Base-by-base conservation (phyloP, 2,113 vertebrate species). In the Thunnus maccoyii region DNA sequence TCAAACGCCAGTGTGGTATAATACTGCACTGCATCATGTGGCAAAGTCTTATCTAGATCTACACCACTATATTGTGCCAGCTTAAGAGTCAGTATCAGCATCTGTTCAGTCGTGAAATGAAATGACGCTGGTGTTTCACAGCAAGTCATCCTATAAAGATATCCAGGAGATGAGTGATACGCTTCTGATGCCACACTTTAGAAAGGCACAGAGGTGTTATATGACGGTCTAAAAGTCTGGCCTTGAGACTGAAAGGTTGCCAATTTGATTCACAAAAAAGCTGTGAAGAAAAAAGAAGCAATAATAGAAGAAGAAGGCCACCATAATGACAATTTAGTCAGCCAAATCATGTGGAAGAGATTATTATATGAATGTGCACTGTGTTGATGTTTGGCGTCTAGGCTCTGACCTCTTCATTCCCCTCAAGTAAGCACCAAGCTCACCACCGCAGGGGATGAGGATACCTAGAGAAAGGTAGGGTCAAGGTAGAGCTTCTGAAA, bases 21-120 rank as follows among this genome's bases (percentile, higher is more conserved):
- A 80, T 87, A 83, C 78, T 55, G 58, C 74, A 62, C 72, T 69
- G 73, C 78, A 83, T 88, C 83, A 77, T 86, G 83, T 78, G 78
- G 72, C 7, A 1, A 68, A 81, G 82, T 70, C 76, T 85, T 90
- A 82, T 88, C 82, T 78, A 71, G 72, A 88, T 80, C 74, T 60
- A 46, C 81, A 63, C 50, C 15, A 25, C 60, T 78, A 56, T 82
- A 72, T 48, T 82, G 79, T 80, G 69, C 73, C 74, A 85, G 68
- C 68, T 84, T 86, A 83, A 76, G 60, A 80, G 71, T 76, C 78
- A 55, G 70, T 81, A 86, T 87, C 84, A 80, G 87, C 76, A 82
- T 88, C 85, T 91, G 84, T 64, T 79, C 73, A 52, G 76, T 74
- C n/a, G 16, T 87, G 81, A 87, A 88, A 85, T 77, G 20, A 89